Evolutionary conservation across 1,140 invertebrate genomes (phyloP).

Genomic region (Branchinecta lynchi): DNA sequence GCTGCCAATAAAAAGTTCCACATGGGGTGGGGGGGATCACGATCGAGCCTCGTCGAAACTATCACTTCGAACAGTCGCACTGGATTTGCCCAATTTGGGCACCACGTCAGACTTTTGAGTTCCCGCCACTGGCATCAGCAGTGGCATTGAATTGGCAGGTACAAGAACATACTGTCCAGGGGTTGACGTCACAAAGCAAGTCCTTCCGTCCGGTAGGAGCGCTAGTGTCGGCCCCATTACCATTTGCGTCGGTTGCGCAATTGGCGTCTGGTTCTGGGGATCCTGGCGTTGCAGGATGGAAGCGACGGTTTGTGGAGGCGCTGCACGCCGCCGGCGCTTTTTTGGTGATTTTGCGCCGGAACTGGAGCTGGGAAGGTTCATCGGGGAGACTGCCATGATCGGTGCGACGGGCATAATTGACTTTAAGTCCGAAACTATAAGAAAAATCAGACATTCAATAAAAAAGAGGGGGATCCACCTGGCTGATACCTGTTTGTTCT

Average conservation of each 20-base stretch:
- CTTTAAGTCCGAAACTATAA: conserved; percentile 21
- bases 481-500: too few species aligned
- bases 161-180: not conserved
- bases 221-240: conserved; percentile 57
- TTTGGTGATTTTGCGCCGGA: conserved; percentile 44
- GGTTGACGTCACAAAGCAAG: conserved; percentile 16
- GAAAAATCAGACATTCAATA: conserved; percentile 22
- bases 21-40: too few species aligned
- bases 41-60: not conserved
- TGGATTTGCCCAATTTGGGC: not conserved
- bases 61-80: not conserved
- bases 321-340: conserved; percentile 51
- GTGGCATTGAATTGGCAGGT: not conserved
- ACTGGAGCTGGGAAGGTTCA: conserved; percentile 23
- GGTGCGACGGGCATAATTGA: conserved; percentile 23
- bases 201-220: conserved; percentile 40
- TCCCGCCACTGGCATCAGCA: not conserved
- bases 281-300: conserved; percentile 44
- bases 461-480: too few species aligned
- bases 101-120: not conserved
- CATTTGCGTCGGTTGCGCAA: conserved; percentile 34
- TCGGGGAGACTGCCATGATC: conserved; percentile 24
- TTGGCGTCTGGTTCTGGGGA: conserved; percentile 24
- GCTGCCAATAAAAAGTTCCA: too few species aligned
- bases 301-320: conserved; percentile 48